A percentile compares a stretch with the other conserved stretches of the same genome.
Evolutionary conservation across 2,797 vertebrate species (phyloP).

Genomic region (Carcharodon carcharias): DNA sequence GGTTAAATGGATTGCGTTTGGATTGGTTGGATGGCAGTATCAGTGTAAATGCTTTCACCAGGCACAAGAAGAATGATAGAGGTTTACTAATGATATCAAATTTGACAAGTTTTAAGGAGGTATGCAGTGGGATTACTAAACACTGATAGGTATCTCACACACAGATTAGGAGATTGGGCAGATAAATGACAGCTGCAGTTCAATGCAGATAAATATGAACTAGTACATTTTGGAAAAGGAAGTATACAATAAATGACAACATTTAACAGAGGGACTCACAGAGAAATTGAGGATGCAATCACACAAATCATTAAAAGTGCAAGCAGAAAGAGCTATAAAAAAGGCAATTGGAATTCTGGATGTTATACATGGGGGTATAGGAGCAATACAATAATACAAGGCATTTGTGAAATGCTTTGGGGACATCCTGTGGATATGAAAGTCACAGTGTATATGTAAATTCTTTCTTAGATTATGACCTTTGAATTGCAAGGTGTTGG

Average conservation of each 20-base stretch:
- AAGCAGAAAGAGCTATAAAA: not conserved
- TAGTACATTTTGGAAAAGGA: not conserved
- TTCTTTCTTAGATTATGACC: not conserved
- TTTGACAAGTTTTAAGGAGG: not conserved
- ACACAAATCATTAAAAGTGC: not conserved
- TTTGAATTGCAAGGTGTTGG: not conserved
- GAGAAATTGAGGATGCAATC: not conserved
- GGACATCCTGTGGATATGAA: not conserved
- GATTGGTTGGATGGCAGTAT: not conserved
- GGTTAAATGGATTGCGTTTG: not conserved
- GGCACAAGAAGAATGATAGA: not conserved
- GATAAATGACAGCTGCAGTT: not conserved
- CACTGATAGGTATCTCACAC: not conserved
- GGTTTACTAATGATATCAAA: not conserved
- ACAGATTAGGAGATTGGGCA: not conserved
- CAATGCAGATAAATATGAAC: not conserved
- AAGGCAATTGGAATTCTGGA: not conserved
- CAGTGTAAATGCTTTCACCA: not conserved
- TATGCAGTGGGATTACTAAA: not conserved
- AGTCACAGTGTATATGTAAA: too few species aligned
- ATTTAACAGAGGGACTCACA: not conserved
- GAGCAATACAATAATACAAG: not conserved
- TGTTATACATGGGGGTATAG: not conserved
- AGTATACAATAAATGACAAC: not conserved
- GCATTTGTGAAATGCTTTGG: not conserved